Conservation (phyloP, 2,113 vertebrate genomes). For the Galeopterus variegatus region DNA sequence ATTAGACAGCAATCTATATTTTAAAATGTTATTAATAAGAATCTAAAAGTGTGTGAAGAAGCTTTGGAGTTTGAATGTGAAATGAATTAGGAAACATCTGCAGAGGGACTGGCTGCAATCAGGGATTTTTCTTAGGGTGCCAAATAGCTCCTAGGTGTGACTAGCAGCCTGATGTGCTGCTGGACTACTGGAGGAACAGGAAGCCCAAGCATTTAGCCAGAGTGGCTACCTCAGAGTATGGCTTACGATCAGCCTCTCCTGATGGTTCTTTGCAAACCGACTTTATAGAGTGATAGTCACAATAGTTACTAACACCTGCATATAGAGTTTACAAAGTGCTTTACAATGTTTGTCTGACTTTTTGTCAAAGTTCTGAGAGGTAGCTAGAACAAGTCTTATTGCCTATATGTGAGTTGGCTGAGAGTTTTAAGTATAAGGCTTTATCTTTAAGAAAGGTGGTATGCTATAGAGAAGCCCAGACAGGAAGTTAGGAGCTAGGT, state of each 20-base stretch:
- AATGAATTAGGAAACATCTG: conserved; percentile 87
- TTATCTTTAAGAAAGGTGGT: neutral
- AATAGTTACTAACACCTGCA: neutral
- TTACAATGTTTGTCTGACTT: neutral
- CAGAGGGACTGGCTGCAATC: conserved; percentile 77
- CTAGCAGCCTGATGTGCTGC: neutral
- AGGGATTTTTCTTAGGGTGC: conserved; percentile 79
- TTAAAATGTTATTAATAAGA: conserved; percentile 90
- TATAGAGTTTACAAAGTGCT: neutral
- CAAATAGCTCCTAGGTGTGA: conserved; percentile 57
- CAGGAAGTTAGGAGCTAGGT: neutral
- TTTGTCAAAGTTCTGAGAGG: neutral
- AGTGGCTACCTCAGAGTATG: neutral
- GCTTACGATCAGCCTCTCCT: rapidly evolving
- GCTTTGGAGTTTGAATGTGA: conserved; percentile 87
- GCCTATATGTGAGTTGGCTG: neutral
- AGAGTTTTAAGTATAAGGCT: neutral
- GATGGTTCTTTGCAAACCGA: neutral
- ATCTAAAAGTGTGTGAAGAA: conserved; percentile 87
- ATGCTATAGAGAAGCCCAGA: neutral
- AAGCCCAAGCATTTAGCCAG: neutral
- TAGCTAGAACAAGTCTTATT: neutral
- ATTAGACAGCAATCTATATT: conserved; percentile 90
- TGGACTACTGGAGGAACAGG: neutral
- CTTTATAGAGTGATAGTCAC: neutral